Evolutionary conservation across 2,113 vertebrate species (phyloP), one percentile per base, ranked within the genome.

Genomic region (Argyrosomus japonicus): DNA sequence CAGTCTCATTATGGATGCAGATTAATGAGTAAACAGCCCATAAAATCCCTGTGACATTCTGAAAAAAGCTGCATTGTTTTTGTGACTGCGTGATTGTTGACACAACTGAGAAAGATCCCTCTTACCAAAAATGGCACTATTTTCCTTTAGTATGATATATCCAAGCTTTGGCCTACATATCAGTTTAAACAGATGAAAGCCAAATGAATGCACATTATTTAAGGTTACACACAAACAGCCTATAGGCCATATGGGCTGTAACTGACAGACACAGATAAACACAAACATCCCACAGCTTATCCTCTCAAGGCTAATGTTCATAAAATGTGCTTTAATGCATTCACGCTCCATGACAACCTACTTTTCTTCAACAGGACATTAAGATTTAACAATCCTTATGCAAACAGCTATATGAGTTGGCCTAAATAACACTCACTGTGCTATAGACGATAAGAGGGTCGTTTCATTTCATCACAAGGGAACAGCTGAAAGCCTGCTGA

Each of bases 381-480:
- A 82, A 87, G 65, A 82, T 82, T 87, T 78, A 77, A 84, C 75
- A 8, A 57, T 75, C 73, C 78, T 88, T 68, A 87, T 68, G 79
- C 70, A 88, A 65, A 70, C 82, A 65, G 78, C 79, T 71, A 80
- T 80, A 79, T 13, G 71, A 82, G 72, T 32, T 85, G 89, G 76
- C 86, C 89, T 91, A 72, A 65, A 93, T 86, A 88, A 60, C 62
- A 51, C 78, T 12, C 10, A 40, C 69, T 61, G 75, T 14, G 56
- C 23, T 57, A 32, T 32, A 51, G n/a, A 72, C 17, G 56, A 50
- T 51, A 40, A 47, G 25, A 73, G 17, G 47, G 29, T 29, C 48
- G 48, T 51, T 48, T n/a, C 43, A 47, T 47, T 50, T 68, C 81
- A 69, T 53, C 50, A 57, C 73, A 7, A 7, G 58, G 43, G 68